Evolutionary conservation across 1,140 invertebrate genomes (phyloP), one percentile per base, ranked within the genome.

Genomic region (Bombus confusus): DNA sequence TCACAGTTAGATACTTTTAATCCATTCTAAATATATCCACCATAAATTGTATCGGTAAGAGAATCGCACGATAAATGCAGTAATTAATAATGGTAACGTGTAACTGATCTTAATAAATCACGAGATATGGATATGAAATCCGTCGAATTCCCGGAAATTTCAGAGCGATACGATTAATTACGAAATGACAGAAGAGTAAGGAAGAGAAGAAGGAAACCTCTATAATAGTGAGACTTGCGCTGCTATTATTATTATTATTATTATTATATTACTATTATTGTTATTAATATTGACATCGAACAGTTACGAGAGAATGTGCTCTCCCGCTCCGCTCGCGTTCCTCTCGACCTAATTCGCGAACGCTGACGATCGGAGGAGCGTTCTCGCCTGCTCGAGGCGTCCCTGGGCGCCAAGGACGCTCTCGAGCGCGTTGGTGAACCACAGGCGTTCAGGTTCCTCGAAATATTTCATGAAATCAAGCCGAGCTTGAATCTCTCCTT

Each of bases 311-410:
- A 91, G 88, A 88, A 71, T 75, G 85, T 84, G 62, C 75, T 64
- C 75, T 80, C 72, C 64, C 80, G 43, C 68, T 80, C 77, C 80
- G 57, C 84, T 85, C 88, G 86, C 85, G 76, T 82, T 91, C 89
- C 91, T 91, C 91, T 92, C 93, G 93, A 94, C 92, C 93, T 89
- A 93, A 93, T 93, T 93, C 92, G 89, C 80, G 78, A 68, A 84
- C 88, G 88, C 87, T 82, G 86, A 88, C 90, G 88, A 87, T 91
- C 85, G 91, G 88, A 91, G 90, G 88, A 92, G 91, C 91, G 89
- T 88, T 91, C 86, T 82, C 85, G 87, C 86, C 83, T 87, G 90
- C 81, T 86, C 86, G 85, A 88, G 81, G 79, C 89, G 92, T 92
- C 92, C 92, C 92, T 93, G 92, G 90, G 85, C 88, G 41, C 68